Evolutionary conservation across 2,113 vertebrate species (phyloP), one percentile per base, ranked within the genome.

Genomic region (Tachycineta bicolor): DNA sequence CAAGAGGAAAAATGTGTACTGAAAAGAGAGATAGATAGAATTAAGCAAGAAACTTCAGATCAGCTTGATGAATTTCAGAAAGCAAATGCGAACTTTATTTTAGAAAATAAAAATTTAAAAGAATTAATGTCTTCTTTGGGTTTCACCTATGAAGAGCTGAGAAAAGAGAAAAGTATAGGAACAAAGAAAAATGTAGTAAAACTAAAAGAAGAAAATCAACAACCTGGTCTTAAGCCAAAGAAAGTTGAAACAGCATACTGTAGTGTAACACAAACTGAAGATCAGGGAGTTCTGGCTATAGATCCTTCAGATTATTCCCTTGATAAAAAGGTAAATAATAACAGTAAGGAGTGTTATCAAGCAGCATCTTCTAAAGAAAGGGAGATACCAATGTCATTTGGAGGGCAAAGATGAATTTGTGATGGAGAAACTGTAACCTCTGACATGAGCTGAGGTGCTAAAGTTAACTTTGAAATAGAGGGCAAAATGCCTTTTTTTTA

Each of bases 101-200:
- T 31, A 91, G 96, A 97, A 71, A 97, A 97, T 24, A 28, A 13
- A 12, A 83, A 97, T 81, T 80, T 98, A 47, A 90, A 82, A 90
- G 85, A 58, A 15, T 70, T 97, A 50, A 29, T 95, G 7, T 79
- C 49, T 0, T 91, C 83, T 75, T 91, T 97, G 1, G 59, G 95
- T 46, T 77, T 90, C 37, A 50, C 68, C 39, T 91, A 43, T 47
- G 92, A 93, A 52, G 92, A 95, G 8, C 64, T 96, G 91, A 82
- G 83, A 7, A 63, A 77, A 76, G 74, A 92, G 2, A 5, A 67
- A 5, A 59, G 59, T 77, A 50, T 81, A 52, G 93, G 52, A 14
- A 28, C 85, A 44, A 85, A 94, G 22, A 81, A 83, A 76, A 71
- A 71, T 28, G 17, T 33, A 39, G 5, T 14, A 56, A 64, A 84